Evolutionary conservation across 2,797 vertebrate species (phyloP), one percentile per base, ranked within the genome.

Genomic region (Alosa sapidissima): DNA sequence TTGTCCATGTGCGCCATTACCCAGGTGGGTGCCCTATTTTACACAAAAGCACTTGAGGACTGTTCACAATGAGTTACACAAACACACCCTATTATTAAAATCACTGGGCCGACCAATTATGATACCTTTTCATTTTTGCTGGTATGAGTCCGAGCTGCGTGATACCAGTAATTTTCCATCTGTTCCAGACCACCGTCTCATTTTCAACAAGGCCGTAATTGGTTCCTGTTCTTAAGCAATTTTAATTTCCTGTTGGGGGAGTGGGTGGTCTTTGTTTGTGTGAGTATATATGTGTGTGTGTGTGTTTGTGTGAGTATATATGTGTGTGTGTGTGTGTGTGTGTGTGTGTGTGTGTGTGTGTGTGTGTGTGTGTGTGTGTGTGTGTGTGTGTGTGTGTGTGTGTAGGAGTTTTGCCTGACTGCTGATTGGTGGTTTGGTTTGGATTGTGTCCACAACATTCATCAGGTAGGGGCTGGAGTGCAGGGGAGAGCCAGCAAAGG

Each of bases 1-100:
- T 24, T 62, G 21, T 62, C 1, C 7, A 0, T 62, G 7, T 5
- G n/a, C 6, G 3, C 6, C 16, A 78, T 78, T 78, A 78, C 45
- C 36, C 16, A 19, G 19, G 72, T 19, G 6, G 41, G 72, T 47
- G 36, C 41, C 41, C 19, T 45, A 5, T 83, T 82, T 81, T 62
- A 49, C n/a, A 3, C 5, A 45, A 45, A 19, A 78, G 72, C 16
- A 21, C 36, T 78, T 78, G 72, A 47, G 41, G 41, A 6, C 72
- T 78, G 41, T 78, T 78, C 72, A 78, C 72, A 78, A 45, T 47
- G 65, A 72, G 28, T 72, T 72, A 72, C 65, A 72, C 65, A 72
- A 78, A 78, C 41, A 78, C 36, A 47, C 72, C 36, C 36, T 78
- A 16, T 78, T 45, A 78, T 78, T 78, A 78, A 47, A 72, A 47